phyloP scores from a whole-genome alignment of 2,888 invertebrate species.

The Nomada ferruginata region DNA sequence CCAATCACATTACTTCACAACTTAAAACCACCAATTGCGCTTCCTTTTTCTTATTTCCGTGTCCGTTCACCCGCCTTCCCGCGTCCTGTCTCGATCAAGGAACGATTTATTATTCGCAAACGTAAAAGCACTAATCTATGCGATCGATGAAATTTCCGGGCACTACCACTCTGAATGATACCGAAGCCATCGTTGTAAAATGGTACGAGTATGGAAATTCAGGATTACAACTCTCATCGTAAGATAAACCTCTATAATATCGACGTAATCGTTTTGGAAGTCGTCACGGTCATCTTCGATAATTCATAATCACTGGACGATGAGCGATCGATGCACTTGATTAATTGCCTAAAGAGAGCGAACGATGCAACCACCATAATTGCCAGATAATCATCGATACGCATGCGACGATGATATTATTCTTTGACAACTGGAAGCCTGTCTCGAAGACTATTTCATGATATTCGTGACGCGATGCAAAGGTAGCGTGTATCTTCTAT shows the following conservation, averaged over 20 bases:
- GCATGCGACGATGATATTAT: conserved; percentile 27
- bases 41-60: neutral
- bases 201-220: conserved; percentile 26
- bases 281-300: conserved; percentile 45
- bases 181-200: conserved; percentile 45
- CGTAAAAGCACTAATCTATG: conserved; percentile 31
- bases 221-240: conserved; percentile 17
- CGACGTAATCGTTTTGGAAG: conserved; percentile 59
- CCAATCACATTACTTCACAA: conserved; percentile 5
- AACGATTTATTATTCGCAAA: conserved; percentile 9
- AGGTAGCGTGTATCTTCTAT: neutral
- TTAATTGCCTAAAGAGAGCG: conserved; percentile 21
- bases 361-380: conserved; percentile 23
- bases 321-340: conserved; percentile 29
- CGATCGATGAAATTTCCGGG: conserved; percentile 14
- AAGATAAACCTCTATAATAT: conserved; percentile 22
- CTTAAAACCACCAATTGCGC: conserved; percentile 8
- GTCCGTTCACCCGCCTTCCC: neutral
- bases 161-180: conserved; percentile 46
- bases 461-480: conserved; percentile 23
- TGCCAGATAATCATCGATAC: conserved; percentile 16
- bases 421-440: conserved; percentile 81
- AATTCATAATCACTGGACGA: conserved; percentile 37
- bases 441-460: conserved; percentile 80
- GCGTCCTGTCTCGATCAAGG: neutral